phyloP scores from a whole-genome alignment of 64 coral and sea anemone genomes.

The Catalaphyllia jardinei region DNA sequence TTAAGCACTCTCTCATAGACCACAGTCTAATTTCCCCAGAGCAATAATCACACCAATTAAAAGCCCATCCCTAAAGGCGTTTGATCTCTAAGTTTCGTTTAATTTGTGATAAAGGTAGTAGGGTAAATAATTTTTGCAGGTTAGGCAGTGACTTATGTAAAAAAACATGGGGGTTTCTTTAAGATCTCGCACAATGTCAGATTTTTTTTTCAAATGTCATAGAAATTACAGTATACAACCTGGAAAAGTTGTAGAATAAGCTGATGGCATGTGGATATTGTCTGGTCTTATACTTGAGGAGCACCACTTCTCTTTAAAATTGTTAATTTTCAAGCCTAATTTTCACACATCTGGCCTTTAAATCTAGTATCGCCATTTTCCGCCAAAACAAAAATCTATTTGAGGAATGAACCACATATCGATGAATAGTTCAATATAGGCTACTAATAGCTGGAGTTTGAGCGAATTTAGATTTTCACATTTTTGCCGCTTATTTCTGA shows the following conservation, averaged over 20 bases:
- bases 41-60: too few relatives aligned
- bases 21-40: too few relatives aligned
- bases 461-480: background rate
- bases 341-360: background rate
- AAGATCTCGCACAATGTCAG: background rate
- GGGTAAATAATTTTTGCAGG: background rate
- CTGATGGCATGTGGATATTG: slow-evolving; percentile 2
- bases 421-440: slow-evolving; percentile 22
- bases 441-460: background rate
- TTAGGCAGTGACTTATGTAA: background rate
- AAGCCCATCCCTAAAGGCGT: background rate
- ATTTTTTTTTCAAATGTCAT: background rate
- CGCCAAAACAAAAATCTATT: slow-evolving; percentile 15
- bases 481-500: too few relatives aligned
- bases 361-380: slow-evolving; percentile 14
- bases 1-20: background rate
- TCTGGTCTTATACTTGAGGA: background rate
- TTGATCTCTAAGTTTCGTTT: background rate
- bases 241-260: slow-evolving; percentile 16
- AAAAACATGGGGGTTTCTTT: background rate
- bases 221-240: slow-evolving; percentile 6
- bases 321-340: background rate
- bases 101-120: background rate
- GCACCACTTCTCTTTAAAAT: slow-evolving; percentile 12
- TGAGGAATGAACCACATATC: slow-evolving; percentile 12